Base-by-base conservation (phyloP, 2,888 invertebrate species). In the Scelioninae gen. 1 region DNA sequence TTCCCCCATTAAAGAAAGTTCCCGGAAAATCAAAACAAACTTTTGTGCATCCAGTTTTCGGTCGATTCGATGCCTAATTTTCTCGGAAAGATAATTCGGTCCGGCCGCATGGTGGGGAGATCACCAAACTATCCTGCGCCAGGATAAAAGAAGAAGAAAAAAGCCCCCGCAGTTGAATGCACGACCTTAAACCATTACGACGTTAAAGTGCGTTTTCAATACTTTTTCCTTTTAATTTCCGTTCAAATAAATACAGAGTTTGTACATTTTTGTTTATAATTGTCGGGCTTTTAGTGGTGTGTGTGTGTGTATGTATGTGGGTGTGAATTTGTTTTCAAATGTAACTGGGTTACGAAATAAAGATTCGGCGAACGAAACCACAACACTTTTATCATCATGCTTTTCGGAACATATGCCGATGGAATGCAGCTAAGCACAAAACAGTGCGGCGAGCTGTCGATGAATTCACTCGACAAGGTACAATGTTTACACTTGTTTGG, bases 401-500 rank as follows among this genome's bases (percentile, higher is more conserved):
- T 78, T 71, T 78, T 65, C 51, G 71, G 71, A 65, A 71, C 78
- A 58, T 15, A 47, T 40, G 77, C 49, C 56, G 40, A 2, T 40
- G 78, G 78, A 78, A 78, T 74, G 79, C 60, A 72, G 45, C 72
- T 23, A 58, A 55, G 43, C 49, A 13, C 68, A 53, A 80, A 80
- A 74, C 74, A 74, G 29, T 68, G 72, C 23, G 79, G n/a, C 58
- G 74, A 74, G 80, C 55, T 80, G 80, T 74, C 74, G 80, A 68
- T 80, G 80, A 80, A 80, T 80, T 80, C 80, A 68, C 16, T 80
- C 80, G 74, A 80, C 80, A 80, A 80, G 80, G 80, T 80, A 80
- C 80, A 62, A 60, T 80, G 74, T 80, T 80, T 80, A 74, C 74
- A 68, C 62, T 74, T 62, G 68, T 74, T 79, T 79, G 43, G 32